A percentile compares a stretch with the other conserved stretches of the same genome.
These are phyloP conservation scores for Cyprinodon diabolis DNA, from an alignment of 2,797 vertebrate species.

Conservation along the genomic window DNA sequence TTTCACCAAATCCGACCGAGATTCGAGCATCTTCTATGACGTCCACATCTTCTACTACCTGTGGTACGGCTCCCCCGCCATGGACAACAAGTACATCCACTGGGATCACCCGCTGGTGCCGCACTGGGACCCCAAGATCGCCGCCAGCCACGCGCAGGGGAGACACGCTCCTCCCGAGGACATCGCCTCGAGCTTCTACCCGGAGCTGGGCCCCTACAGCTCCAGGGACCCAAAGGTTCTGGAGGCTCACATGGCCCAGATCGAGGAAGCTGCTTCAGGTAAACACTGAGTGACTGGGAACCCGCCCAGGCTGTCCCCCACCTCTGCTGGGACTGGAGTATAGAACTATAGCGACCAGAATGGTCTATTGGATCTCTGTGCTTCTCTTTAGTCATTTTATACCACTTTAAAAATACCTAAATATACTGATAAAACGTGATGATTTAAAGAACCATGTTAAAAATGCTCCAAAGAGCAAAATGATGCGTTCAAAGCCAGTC, in stretches of 20 bases:
- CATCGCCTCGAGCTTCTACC: slow-evolving; percentile 89
- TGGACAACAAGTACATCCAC: slow-evolving; percentile 85
- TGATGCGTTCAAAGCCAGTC: too few species aligned
- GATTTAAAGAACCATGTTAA: too few species aligned
- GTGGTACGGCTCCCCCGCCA: slow-evolving; percentile 87
- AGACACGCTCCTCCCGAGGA: slow-evolving; percentile 87
- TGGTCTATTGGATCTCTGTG: too few species aligned
- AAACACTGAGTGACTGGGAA: not conserved
- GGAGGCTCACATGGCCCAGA: slow-evolving; percentile 88
- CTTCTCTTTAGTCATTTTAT: too few species aligned
- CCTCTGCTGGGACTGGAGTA: too few species aligned
- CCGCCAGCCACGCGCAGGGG: slow-evolving; percentile 88
- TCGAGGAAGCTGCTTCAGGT: slow-evolving; percentile 87
- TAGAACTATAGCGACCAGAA: too few species aligned
- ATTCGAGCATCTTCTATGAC: slow-evolving; percentile 86
- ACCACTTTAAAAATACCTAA: too few species aligned
- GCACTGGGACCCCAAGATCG: slow-evolving; percentile 93
- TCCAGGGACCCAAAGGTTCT: slow-evolving; percentile 86
- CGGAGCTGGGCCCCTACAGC: slow-evolving; percentile 88
- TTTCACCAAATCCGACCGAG: slow-evolving; percentile 75
- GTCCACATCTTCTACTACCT: slow-evolving; percentile 91
- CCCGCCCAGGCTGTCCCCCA: too few species aligned
- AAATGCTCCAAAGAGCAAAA: too few species aligned
- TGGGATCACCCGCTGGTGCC: slow-evolving; percentile 92
- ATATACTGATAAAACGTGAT: too few species aligned